Conservation (phyloP, 2,113 vertebrate genomes). For the Dasypus novemcinctus region DNA sequence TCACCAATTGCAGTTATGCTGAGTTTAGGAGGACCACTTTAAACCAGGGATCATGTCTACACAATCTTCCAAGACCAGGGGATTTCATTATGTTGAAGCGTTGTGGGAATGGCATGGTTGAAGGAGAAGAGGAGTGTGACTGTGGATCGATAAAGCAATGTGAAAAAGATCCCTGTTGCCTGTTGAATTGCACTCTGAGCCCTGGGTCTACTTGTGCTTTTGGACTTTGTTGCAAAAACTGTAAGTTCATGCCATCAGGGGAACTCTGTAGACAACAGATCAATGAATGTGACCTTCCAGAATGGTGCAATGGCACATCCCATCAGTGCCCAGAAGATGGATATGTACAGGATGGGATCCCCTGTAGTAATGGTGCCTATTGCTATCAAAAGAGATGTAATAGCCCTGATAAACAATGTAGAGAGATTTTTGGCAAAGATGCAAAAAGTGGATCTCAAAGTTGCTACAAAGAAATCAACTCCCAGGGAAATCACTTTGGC, state of each 20-base stretch:
- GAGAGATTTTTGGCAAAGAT: slow-evolving; percentile 67
- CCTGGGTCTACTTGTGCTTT: slow-evolving; percentile 61
- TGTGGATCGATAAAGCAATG: slow-evolving; percentile 61
- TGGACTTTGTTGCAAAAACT: slow-evolving; percentile 70
- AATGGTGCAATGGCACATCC: slow-evolving; percentile 68
- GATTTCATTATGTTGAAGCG: neutral
- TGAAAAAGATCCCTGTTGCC: slow-evolving; percentile 63
- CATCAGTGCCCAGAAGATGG: slow-evolving; percentile 70
- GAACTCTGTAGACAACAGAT: slow-evolving; percentile 54
- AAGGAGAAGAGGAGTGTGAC: slow-evolving; percentile 68
- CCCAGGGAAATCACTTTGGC: slow-evolving; percentile 62
- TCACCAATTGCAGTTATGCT: slow-evolving; percentile 62
- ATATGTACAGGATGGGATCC: slow-evolving; percentile 60
- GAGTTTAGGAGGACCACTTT: slow-evolving; percentile 33
- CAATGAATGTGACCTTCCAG: slow-evolving; percentile 73
- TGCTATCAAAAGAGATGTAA: slow-evolving; percentile 66
- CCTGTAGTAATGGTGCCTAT: slow-evolving; percentile 48
- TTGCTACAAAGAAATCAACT: slow-evolving; percentile 71
- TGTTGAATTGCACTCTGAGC: slow-evolving; percentile 49
- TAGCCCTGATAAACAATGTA: slow-evolving; percentile 53
- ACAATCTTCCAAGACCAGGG: neutral
- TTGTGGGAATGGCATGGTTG: slow-evolving; percentile 62
- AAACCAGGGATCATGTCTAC: slow-evolving; percentile 58
- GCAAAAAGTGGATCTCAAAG: slow-evolving; percentile 58
- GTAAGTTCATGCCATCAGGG: slow-evolving; percentile 43